Evolutionary conservation across 2,888 invertebrate species (phyloP).

Genomic region (Dasypolia templi): DNA sequence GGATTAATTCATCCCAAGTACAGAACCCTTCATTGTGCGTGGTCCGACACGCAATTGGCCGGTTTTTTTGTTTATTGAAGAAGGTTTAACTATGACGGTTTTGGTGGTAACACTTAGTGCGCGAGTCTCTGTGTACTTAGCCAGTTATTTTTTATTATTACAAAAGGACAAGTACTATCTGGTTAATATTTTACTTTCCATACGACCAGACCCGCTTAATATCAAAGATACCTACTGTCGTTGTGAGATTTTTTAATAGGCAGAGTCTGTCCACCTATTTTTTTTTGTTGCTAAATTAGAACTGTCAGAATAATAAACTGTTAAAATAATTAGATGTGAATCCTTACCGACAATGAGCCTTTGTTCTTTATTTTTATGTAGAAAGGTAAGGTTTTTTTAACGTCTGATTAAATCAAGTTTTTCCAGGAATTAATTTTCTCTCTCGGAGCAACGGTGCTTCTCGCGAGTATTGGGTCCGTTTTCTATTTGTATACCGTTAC

Average conservation of each 20-base stretch:
- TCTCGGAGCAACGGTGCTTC: background rate
- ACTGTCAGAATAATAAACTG: constrained; percentile 11
- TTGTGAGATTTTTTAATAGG: constrained; percentile 45
- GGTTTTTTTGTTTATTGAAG: no score
- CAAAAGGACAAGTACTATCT: constrained; percentile 41
- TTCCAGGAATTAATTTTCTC: background rate
- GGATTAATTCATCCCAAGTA: no score
- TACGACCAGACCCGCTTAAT: constrained; percentile 35
- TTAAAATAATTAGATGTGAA: constrained; percentile 20
- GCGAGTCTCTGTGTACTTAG: no score
- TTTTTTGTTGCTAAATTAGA: constrained; percentile 24
- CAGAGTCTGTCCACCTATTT: constrained; percentile 16
- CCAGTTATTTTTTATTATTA: constrained; percentile 11
- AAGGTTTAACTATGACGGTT: background rate
- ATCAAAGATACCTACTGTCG: constrained; percentile 29
- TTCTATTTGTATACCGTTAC: background rate
- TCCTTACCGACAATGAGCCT: background rate
- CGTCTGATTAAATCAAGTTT: constrained; percentile 6
- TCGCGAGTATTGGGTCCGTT: background rate
- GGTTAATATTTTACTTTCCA: constrained; percentile 48
- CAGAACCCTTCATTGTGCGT: no score
- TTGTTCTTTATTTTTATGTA: constrained; percentile 7
- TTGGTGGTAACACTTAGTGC: background rate
- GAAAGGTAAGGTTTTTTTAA: constrained; percentile 9
- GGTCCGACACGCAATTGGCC: no score